phyloP scores from a whole-genome alignment of 37 sponge, comb jelly and placozoan species.

The Chondrosia reniformis region DNA sequence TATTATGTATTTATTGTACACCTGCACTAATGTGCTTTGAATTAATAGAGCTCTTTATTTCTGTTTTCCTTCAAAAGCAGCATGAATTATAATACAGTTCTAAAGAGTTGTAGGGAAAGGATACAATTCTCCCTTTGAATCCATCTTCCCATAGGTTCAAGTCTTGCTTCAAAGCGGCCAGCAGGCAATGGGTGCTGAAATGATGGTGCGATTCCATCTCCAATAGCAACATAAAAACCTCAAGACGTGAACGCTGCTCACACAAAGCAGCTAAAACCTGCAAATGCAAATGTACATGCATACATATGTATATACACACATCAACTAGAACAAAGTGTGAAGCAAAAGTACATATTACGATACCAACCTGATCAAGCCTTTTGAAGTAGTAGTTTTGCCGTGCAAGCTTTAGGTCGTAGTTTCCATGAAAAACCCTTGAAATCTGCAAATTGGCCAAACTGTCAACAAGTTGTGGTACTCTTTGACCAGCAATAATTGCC shows the following conservation, averaged over 20 bases:
- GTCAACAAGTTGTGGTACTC: constrained; percentile 32
- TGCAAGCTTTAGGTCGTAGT: constrained; percentile 78
- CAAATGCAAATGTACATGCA: background rate
- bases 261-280: background rate
- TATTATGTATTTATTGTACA: background rate
- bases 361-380: constrained; percentile 66
- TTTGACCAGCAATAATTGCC: background rate
- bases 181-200: constrained; percentile 50
- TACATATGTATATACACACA: background rate
- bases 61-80: background rate
- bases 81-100: background rate
- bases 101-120: background rate
- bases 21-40: too few species aligned
- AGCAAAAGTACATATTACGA: background rate
- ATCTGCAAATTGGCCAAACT: constrained; percentile 52
- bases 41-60: background rate
- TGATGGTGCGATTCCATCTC: constrained; percentile 62
- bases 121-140: constrained; percentile 38
- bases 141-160: constrained; percentile 34
- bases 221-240: constrained; percentile 54
- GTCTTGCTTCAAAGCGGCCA: constrained; percentile 32
- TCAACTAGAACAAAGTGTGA: background rate
- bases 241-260: constrained; percentile 38
- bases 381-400: constrained; percentile 78
- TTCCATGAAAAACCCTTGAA: constrained; percentile 48